Evolutionary conservation across 2,888 invertebrate species (phyloP), one percentile per base, ranked within the genome.

Genomic region (Dryocosmus kuriphilus): DNA sequence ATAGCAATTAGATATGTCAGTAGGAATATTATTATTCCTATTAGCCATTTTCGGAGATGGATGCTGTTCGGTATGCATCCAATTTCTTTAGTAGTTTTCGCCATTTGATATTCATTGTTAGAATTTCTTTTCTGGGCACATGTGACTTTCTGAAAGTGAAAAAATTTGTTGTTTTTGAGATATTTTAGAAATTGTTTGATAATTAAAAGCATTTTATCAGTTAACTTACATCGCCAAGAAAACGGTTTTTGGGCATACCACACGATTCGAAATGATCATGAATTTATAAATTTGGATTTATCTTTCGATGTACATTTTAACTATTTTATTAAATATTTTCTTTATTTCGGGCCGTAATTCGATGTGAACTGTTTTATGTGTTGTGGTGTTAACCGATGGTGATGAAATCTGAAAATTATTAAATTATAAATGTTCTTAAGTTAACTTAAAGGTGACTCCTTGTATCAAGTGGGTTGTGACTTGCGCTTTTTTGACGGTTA

Each of bases 1-100:
- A 90, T 86, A 19, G 88, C 80, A 73, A 90, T 60, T 65, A 90
- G 81, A 11, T 87, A 89, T 27, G 83, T 84, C 19, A 90, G 81
- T 38, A 90, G 74, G 75, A 88, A 87, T 35, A 88, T 76, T 32
- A 90, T 76, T 46, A 89, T 75, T 27, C 81, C 87, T 35, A 90
- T 86, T 16, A 90, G 80, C 90, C 90, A 90, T 85, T 84, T 87
- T 82, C 82, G 86, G 76, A 87, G 32, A 62, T 87, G 86, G 61
- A 83, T 77, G 55, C 85, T 85, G 76, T 83, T 81, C 51, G 81
- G 87, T 38, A 83, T 83, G 79, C 80, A 79, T 61, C 77, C 77
- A 60, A 60, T 71, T 77, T 82, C 74, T 78, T 73, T 51, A 77
- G 76, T 60, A 73, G 79, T 79, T 77, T 79, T 81, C 78, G 80